phyloP scores from a whole-genome alignment of 2,797 vertebrate species.

The Alosa sapidissima region DNA sequence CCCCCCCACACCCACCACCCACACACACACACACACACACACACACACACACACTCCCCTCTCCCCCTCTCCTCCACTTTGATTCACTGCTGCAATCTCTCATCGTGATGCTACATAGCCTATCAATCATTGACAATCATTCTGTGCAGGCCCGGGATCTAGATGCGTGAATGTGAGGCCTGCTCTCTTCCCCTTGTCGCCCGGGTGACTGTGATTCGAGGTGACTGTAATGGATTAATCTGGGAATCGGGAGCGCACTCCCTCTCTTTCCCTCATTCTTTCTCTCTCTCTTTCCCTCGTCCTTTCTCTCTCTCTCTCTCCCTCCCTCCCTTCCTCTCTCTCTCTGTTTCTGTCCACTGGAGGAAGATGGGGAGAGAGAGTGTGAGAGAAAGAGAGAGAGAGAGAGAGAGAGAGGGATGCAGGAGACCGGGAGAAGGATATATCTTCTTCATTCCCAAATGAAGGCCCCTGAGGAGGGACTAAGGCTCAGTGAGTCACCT shows the following conservation, averaged over 20 bases:
- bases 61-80: constrained; percentile 5
- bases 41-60: background rate
- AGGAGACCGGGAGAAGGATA: background rate
- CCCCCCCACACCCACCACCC: background rate
- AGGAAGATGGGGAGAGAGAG: too few species aligned
- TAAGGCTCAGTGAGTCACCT: background rate
- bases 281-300: background rate
- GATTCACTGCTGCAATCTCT: constrained; percentile 31
- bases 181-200: constrained; percentile 14
- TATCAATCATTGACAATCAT: constrained; percentile 35
- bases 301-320: background rate
- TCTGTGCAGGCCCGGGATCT: constrained; percentile 29
- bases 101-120: constrained; percentile 8
- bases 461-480: background rate
- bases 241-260: constrained; percentile 24
- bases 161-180: constrained; percentile 33
- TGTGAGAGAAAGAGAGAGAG: background rate
- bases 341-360: background rate
- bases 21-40: background rate
- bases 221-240: constrained; percentile 48
- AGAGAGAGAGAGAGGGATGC: background rate
- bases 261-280: background rate
- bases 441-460: background rate
- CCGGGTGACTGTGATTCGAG: constrained; percentile 36
- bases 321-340: background rate